Conservation (phyloP, 2,888 invertebrate species). For the Julus scandinavius region DNA sequence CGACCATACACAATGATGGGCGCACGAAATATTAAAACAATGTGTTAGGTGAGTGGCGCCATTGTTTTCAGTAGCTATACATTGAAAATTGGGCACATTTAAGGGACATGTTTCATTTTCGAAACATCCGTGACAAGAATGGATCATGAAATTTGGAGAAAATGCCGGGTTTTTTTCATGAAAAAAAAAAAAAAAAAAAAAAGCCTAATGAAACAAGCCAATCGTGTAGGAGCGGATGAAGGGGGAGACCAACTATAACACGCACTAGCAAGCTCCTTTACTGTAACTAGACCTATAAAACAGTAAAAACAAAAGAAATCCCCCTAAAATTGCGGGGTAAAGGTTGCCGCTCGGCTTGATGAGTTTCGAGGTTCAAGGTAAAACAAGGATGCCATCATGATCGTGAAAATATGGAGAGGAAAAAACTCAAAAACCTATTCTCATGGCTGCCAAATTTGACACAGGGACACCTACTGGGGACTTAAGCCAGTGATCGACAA, state of each 20-base stretch:
- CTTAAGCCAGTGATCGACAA: background rate
- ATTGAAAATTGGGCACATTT: background rate
- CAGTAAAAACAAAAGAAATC: slow-evolving; percentile 42
- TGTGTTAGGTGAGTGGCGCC: background rate
- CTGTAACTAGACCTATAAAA: slow-evolving; percentile 21
- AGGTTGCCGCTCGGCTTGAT: slow-evolving; percentile 25
- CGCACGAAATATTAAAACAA: slow-evolving; percentile 16
- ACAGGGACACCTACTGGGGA: background rate
- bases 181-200: background rate
- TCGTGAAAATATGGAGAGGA: background rate
- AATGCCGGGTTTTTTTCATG: background rate
- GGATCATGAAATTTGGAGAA: slow-evolving; percentile 23
- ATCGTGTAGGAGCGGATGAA: slow-evolving; percentile 40
- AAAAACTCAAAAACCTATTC: background rate
- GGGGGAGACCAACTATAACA: background rate
- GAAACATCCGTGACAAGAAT: slow-evolving; percentile 39
- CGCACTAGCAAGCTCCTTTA: background rate
- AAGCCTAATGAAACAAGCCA: slow-evolving; percentile 9
- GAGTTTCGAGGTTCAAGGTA: slow-evolving; percentile 26
- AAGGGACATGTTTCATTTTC: slow-evolving; percentile 27
- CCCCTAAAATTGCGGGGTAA: slow-evolving; percentile 34
- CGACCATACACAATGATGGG: slow-evolving; percentile 3
- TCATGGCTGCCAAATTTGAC: background rate
- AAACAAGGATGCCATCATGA: background rate
- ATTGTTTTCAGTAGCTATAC: slow-evolving; percentile 25